Evolutionary conservation across 1,140 invertebrate species (phyloP), one percentile per base, ranked within the genome.

Genomic region (Aphelenchoides avenae): DNA sequence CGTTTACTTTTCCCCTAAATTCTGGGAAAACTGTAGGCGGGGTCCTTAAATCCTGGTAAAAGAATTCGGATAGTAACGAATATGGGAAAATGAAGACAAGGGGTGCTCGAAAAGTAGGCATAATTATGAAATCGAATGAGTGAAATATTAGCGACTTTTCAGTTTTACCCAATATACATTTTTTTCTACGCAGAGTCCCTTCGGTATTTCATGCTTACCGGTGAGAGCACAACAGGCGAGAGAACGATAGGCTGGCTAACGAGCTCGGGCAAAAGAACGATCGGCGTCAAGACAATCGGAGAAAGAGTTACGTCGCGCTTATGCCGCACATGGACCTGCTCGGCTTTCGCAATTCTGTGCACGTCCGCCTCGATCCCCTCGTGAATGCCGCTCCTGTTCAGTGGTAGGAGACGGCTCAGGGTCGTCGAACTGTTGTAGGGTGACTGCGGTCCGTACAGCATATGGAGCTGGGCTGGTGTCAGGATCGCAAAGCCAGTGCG

Each of bases 261-360:
- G 15, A 58, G 2, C 13, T 26, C 24, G 9, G 56, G 57, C 37
- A 39, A 20, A 3, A 36, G 44, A 49, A 34, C 34, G 33, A 67
- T 37, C 20, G 47, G 22, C 3, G 59, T 30, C 22, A 56, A 42
- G 0, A 57, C 44, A 1, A 67, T 33, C 3, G 64, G 64, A 13
- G 43, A 41, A 1, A 64, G 31, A 37, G 68, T 51, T 26, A 68
- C 48, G 46, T 67, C 64, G 41, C 63, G 60, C 24, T 52, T 30
- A 40, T 39, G 24, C 61, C 39, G 30, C 4, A 30, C 15, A 6
- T 64, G 41, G 26, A 47, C 49, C 22, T 34, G 30, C 15, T 63
- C 46, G 29, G 41, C 57, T 30, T 22, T 27, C 5, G 59, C 46
- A 20, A 63, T 3, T 9, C 18, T 15, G 36, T 52, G 33, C 11